Conservation (phyloP, 2,888 invertebrate species). For the Plusia festucae region DNA sequence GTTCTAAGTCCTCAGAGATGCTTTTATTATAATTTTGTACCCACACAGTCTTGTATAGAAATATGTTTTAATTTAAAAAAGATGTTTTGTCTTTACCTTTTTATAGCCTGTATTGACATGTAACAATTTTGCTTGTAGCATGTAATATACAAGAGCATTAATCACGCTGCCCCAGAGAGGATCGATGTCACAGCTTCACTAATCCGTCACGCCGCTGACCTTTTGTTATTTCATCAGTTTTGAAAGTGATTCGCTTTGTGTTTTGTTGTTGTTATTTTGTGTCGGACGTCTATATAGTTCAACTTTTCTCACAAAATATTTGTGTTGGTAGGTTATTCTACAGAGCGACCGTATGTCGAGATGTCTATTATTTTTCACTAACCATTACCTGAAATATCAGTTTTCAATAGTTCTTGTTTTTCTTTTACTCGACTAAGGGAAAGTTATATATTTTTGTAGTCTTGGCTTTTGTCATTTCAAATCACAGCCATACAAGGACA, state of each 20-base stretch:
- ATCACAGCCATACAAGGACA: neutral
- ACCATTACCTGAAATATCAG: neutral
- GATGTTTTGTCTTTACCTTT: neutral
- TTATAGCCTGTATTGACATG: neutral
- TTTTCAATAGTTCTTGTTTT: too few species aligned
- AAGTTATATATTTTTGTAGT: neutral
- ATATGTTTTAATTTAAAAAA: neutral
- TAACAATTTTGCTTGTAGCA: conserved; percentile 1
- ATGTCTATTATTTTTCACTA: too few species aligned
- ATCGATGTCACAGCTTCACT: neutral
- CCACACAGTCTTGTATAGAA: neutral
- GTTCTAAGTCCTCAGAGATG: neutral
- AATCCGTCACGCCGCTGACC: neutral
- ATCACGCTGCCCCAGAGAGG: conserved; percentile 5
- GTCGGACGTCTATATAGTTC: too few species aligned
- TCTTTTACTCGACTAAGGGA: neutral
- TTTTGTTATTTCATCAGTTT: conserved; percentile 14
- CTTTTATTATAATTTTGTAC: neutral
- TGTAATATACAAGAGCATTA: neutral
- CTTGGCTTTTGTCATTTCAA: neutral
- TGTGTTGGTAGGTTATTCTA: neutral
- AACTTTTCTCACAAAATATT: neutral
- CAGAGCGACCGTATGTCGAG: too few species aligned
- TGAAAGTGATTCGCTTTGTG: conserved; percentile 10
- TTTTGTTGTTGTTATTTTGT: too few species aligned